Evolutionary conservation across 23 tunicate genomes (phyloP).

Genomic region (Oikopleura albicans): DNA sequence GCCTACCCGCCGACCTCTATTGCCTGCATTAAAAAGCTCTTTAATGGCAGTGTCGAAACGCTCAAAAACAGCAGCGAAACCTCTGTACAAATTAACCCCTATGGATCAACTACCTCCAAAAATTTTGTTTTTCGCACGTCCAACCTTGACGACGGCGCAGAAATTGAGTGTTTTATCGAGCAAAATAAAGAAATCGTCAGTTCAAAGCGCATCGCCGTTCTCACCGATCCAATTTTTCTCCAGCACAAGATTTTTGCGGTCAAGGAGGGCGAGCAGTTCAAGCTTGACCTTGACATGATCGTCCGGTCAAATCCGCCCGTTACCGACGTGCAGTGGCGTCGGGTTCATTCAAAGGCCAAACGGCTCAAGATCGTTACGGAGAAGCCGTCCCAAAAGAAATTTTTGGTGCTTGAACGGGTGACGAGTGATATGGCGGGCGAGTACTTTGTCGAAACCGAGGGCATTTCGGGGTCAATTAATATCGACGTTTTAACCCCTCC

Average conservation of each 20-base stretch:
- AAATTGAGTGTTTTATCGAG: not conserved
- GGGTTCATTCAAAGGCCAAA: not conserved
- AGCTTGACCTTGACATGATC: not conserved
- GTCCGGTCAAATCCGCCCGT: constrained; percentile 1
- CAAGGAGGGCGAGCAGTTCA: not conserved
- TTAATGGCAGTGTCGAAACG: not conserved
- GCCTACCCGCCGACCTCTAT: not conserved
- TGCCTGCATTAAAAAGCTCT: not conserved
- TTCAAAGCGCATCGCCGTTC: not conserved
- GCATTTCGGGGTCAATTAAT: not conserved
- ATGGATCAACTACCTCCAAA: not conserved
- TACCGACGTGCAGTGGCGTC: not conserved
- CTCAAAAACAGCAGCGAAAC: not conserved
- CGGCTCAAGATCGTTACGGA: not conserved
- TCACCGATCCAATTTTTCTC: not conserved
- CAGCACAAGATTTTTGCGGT: not conserved
- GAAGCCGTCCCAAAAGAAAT: not conserved
- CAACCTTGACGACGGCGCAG: not conserved
- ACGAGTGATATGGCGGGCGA: not conserved
- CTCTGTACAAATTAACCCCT: not conserved
- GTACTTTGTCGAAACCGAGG: not conserved
- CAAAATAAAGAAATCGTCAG: not conserved
- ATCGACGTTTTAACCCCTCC: not conserved
- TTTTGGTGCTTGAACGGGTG: not conserved
- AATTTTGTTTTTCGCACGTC: not conserved